Evolutionary conservation across 2,113 vertebrate genomes (phyloP), one percentile per base, ranked within the genome.

Genomic region (Triplophysa tibetana): DNA sequence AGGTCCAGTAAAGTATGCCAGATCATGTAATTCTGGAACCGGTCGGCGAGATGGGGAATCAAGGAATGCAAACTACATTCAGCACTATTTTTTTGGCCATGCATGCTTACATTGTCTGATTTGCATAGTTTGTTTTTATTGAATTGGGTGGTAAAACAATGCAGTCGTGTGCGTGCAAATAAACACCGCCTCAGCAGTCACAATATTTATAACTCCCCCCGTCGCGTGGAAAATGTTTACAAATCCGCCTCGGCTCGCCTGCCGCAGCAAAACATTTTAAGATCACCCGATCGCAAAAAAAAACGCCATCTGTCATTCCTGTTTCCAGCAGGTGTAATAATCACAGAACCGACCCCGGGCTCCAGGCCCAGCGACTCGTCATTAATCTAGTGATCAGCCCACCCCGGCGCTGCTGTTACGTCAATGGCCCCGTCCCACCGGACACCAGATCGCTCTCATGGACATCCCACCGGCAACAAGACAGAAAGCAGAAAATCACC

Each of bases 361-460:
- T 73, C 24, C n/a, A n/a, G 52, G 70, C 81, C 76, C 75, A 62
- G 29, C 26, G 50, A 33, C 67, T 21, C 33, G 73, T 66, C 67
- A n/a, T 54, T 74, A 38, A 52, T 68, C 61, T 33, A 54, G n/a
- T 21, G 38, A 24, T 79, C 76, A 52, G 70, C 70, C 66, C n/a
- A 61, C 68, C 45, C 54, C 13, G 3, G 13, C 45, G 5, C 23
- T 52, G 29, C 19, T 1, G 67, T 80, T 43, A 75, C 50, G 63
- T 74, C 70, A 74, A 56, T 14, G 1, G 14, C 77, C 77, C 1
- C 8, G 19, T 75, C 83, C 80, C 86, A 83, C 86, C 86, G 61
- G 70, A 86, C 80, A 70, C 80, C 33, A 82, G 82, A 82, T 86
- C 73, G 86, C 77, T 83, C 86, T 87, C 77, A 81, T 62, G 72